Evolutionary conservation across 1,140 invertebrate genomes (phyloP), one percentile per base, ranked within the genome.

Genomic region (Drosophila dunni): DNA sequence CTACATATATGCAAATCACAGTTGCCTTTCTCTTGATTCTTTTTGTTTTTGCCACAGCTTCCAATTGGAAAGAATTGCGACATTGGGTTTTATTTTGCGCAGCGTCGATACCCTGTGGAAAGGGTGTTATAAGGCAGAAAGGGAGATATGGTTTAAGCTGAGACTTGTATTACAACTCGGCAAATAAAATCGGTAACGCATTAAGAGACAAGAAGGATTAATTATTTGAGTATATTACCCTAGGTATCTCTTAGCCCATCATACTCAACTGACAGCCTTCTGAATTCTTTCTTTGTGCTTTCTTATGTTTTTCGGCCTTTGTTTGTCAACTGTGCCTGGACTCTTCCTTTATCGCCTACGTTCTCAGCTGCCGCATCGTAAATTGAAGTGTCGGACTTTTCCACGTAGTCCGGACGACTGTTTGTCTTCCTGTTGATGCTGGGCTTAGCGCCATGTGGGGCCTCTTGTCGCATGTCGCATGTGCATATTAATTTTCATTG

Each of bases 1-100:
- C 58, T 56, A 63, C 77, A 83, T 83, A 63, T 80, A 83, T 83
- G 80, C 76, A 84, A 84, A 77, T 80, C 73, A 53, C 15, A 58
- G 15, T 57, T 17, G 44, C 29, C 36, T 69, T 74, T 45, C 62
- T 48, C 48, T 20, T 50, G 4, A 65, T 73, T 78, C 65, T 54
- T 50, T 34, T 29, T 64, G 24, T 42, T 58, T 34, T 34, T 56
- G 50, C 42, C 56, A 44, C 48, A 48, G 66, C 66, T 48, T 61
- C 66, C 50, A 54, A 60, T 36, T 17, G 57, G 42, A 42, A 61
- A 61, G 56, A 73, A 54, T 67, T 67, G 54, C 20, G 70, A 48
- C 42, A 61, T 56, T 78, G 58, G 45, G 44, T 65, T 36, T 38
- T 56, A 36, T 69, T 54, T 62, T 68, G 48, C 42, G 33, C 54